Percentiles rank a stretch among this genome's conserved stretches.
These are phyloP conservation scores for Bostrychus sinensis DNA, from an alignment of 2,113 vertebrate species.

Conservation along the genomic window DNA sequence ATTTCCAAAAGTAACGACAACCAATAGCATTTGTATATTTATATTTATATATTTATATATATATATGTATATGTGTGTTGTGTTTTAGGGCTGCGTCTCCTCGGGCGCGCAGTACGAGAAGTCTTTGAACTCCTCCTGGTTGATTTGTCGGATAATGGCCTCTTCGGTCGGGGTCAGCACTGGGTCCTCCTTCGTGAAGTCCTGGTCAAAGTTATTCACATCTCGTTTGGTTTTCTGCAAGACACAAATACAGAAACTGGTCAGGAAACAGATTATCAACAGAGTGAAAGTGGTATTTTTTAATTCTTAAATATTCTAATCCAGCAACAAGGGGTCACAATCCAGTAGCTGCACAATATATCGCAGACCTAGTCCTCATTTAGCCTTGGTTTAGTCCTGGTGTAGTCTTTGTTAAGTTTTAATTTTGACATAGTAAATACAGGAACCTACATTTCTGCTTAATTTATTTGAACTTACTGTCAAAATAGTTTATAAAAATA, in stretches of 20 bases:
- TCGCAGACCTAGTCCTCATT: too few relatives aligned
- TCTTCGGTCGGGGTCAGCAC: conserved; percentile 95
- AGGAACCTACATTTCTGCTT: too few relatives aligned
- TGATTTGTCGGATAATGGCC: conserved; percentile 97
- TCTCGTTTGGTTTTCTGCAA: conserved; percentile 98
- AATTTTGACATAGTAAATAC: too few relatives aligned
- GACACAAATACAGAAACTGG: conserved; percentile 11
- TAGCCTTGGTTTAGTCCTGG: too few relatives aligned
- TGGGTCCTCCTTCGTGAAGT: conserved; percentile 98
- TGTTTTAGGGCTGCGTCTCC: conserved; percentile 87
- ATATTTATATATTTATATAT: conserved; percentile 26
- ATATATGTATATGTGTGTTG: conserved; percentile 18
- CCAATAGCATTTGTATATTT: conserved; percentile 59
- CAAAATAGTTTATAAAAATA: too few relatives aligned
- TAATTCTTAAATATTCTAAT: too few relatives aligned
- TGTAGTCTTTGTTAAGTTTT: too few relatives aligned
- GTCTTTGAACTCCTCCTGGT: conserved; percentile 98
- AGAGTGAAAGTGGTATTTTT: background rate
- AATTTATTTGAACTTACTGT: too few relatives aligned
- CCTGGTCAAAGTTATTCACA: conserved; percentile 99
- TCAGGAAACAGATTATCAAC: background rate
- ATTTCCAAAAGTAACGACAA: conserved; percentile 70
- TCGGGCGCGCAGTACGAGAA: conserved; percentile 96
- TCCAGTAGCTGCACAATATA: too few relatives aligned
- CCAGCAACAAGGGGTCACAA: too few relatives aligned